Percentiles rank a stretch among this genome's conserved stretches.
phyloP scores from a whole-genome alignment of 2,888 invertebrate species.

The Phorcus lineatus region DNA sequence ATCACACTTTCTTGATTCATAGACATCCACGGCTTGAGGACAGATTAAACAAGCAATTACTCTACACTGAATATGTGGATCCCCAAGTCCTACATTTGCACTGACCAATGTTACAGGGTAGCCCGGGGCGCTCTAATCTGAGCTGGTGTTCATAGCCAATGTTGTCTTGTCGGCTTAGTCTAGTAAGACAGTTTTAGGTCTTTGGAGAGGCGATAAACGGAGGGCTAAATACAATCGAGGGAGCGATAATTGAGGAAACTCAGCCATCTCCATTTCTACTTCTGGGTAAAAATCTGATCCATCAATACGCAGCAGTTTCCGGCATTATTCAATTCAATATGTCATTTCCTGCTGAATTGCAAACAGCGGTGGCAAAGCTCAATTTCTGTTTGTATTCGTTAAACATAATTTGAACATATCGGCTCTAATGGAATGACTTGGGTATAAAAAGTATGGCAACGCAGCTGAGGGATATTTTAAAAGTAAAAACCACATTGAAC shows the following conservation, averaged over 20 bases:
- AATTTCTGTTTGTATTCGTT: too few relatives aligned
- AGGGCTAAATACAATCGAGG: neutral
- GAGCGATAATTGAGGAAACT: neutral
- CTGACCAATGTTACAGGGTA: neutral
- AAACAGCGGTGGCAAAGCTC: too few relatives aligned
- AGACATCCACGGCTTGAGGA: neutral
- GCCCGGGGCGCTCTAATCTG: neutral
- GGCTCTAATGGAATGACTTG: too few relatives aligned
- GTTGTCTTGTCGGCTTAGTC: neutral
- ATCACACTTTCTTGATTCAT: neutral
- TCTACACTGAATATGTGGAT: neutral
- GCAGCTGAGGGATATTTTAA: too few relatives aligned
- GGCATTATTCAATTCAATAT: too few relatives aligned
- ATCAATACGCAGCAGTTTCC: neutral
- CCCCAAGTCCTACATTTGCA: neutral
- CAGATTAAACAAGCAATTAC: slow-evolving; percentile 7
- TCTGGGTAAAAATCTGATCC: neutral
- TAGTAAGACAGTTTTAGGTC: neutral
- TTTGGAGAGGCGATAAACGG: neutral
- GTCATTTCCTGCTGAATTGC: too few relatives aligned
- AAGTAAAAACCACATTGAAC: too few relatives aligned
- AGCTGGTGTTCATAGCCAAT: neutral
- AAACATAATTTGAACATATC: too few relatives aligned
- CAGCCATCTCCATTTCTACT: neutral
- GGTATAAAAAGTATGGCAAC: too few relatives aligned